Conservation (phyloP, 1,140 invertebrate species). For the Macrobrachium nipponense region DNA sequence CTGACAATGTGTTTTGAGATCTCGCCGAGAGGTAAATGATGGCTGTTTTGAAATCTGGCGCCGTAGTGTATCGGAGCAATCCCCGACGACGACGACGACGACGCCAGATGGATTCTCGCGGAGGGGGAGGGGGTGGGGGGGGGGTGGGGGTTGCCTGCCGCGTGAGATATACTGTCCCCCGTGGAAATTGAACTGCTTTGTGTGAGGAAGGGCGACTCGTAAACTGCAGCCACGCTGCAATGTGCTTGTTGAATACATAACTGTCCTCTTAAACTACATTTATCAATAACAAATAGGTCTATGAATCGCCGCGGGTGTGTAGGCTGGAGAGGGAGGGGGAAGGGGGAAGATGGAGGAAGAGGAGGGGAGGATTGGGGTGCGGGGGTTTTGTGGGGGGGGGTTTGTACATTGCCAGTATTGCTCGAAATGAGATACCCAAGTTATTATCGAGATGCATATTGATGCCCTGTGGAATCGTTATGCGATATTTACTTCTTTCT, state of each 20-base stretch:
- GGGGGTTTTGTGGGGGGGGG: no score
- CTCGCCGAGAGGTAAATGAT: neutral
- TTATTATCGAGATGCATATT: no score
- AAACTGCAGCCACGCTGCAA: constrained; percentile 37
- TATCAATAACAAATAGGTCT: constrained; percentile 61
- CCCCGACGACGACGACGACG: neutral
- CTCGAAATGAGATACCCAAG: no score
- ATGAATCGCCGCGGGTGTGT: constrained; percentile 31
- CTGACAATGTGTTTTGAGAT: constrained; percentile 32
- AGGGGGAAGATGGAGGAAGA: neutral
- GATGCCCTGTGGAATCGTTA: no score
- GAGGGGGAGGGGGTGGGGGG: no score
- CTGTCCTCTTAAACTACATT: constrained; percentile 57
- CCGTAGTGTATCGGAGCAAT: no score
- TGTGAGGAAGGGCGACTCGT: constrained; percentile 47
- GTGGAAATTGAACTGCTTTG: constrained; percentile 60
- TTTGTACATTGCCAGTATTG: no score
- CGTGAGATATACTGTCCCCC: constrained; percentile 38
- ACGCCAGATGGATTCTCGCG: neutral
- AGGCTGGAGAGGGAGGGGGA: neutral
- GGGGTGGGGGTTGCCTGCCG: no score
- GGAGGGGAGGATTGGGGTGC: neutral
- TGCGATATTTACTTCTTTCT: no score
- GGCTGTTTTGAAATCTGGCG: no score
- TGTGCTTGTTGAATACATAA: constrained; percentile 58